Evolutionary conservation across 2,113 vertebrate species (phyloP), one percentile per base, ranked within the genome.

Genomic region (Rostratula benghalensis): DNA sequence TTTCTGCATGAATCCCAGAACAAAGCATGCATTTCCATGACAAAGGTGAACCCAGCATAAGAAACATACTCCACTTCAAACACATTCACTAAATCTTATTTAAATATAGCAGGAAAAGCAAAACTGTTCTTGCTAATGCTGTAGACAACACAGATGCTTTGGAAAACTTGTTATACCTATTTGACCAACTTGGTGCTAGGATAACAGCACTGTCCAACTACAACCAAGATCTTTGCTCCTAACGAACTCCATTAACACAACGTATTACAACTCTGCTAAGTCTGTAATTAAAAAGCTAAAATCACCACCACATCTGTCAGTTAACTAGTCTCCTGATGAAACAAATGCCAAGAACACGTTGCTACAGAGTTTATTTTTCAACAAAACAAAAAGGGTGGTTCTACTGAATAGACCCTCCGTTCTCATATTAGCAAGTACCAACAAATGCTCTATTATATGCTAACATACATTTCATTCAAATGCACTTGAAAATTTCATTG

Each of bases 11-110:
- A 87, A 86, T 91, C 50, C 43, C 87, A 79, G 83, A 93, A 96
- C 86, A 95, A 97, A 86, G 70, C 60, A 46, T 64, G 11, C 89
- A 84, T 96, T 96, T 94, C 91, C 87, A 93, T 94, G 85, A 90
- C 90, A 92, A 95, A 95, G 78, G 45, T 91, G 80, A 90, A 73
- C 41, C 39, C 85, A 84, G 37, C 64, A 76, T 37, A 13, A 28
- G 43, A 95, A 95, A 80, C 45, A 41, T 33, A 41, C 22, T 64
- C 45, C 75, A 60, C 68, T 81, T 81, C 56, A 71, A 84, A 63
- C 59, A n/a, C 4, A 1, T 33, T 54, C 67, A 30, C 35, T 54
- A 33, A 45, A 87, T 53, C 76, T 69, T 50, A 39, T 33, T 93
- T 67, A 87, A 92, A 69, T 23, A n/a, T 2, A 48, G n/a, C 35